Evolutionary conservation across 2,797 vertebrate species (phyloP), one percentile per base, ranked within the genome.

Genomic region (Triplophysa bombifrons): DNA sequence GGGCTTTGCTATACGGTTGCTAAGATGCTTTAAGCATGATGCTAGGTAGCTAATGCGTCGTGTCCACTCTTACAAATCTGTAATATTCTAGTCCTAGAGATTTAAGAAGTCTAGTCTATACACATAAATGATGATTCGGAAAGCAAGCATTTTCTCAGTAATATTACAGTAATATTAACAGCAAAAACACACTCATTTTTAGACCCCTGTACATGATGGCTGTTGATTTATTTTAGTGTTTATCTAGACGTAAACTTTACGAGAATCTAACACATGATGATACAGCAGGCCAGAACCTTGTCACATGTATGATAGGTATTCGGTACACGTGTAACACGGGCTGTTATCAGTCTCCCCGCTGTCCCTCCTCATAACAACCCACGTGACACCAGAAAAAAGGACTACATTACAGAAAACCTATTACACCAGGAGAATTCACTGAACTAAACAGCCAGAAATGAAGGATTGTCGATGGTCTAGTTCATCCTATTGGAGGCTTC

Each of bases 341-440:
- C 55, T 2, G 38, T 74, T 78, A 46, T 68, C 72, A 74, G n/a
- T 65, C 20, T 58, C 38, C 67, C 58, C 44, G 2, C 80, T 34
- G 48, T 17, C n/a, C 53, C 34, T 30, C 63, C 8, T 55, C 10
- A 4, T 30, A 58, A 74, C 41, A 46, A 17, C 27, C 67, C 72
- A 81, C 56, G 38, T 80, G 77, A 76, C 68, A 17, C 22, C 63
- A 53, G 64, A 68, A 75, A 72, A 82, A 70, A 41, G 50, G 27
- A n/a, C 63, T 82, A 70, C 78, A 76, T 81, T 78, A 85, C 82
- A 50, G 34, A 48, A 81, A 82, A 80, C 58, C 51, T 38, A 84
- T 85, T 82, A 83, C 69, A 76, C 51, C 41, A 14, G 34, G 75
- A 76, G 72, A 82, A 82, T 72, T 64, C 63, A 50, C 34, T 72